These are phyloP conservation scores for Phaonia tiefii DNA, from an alignment of 2,888 invertebrate species.

Conservation along the genomic window DNA sequence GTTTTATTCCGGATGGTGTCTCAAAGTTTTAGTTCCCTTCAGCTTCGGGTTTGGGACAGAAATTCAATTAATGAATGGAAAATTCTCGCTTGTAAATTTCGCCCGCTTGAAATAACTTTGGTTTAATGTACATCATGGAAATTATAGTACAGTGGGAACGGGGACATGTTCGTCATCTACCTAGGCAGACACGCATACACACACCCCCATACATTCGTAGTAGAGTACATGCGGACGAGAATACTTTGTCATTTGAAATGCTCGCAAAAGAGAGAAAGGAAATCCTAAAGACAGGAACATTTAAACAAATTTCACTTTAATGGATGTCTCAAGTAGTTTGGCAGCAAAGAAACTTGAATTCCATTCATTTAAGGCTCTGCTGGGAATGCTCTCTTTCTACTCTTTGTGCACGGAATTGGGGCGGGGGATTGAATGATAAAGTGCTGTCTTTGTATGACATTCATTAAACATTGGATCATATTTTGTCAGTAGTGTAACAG, in stretches of 20 bases:
- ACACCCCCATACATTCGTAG: no score
- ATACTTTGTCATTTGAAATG: constrained; percentile 3
- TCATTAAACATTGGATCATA: no score
- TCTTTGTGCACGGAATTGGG: no score
- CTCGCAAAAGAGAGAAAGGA: constrained; percentile 4
- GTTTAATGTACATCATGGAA: neutral
- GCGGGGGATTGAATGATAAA: no score
- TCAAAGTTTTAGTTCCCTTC: constrained; percentile 4
- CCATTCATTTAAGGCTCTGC: neutral
- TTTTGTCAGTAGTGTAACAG: no score
- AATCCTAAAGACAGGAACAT: constrained; percentile 44
- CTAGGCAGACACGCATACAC: no score
- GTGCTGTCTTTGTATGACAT: no score
- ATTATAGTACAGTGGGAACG: neutral
- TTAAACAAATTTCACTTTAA: constrained; percentile 63
- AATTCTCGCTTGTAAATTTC: constrained; percentile 37
- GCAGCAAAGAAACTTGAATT: neutral
- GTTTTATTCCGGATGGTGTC: constrained; percentile 59
- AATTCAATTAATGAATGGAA: constrained; percentile 60
- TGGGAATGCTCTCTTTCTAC: neutral
- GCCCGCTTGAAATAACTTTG: constrained; percentile 25
- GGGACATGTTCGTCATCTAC: no score
- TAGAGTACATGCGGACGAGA: neutral
- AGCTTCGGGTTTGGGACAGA: neutral
- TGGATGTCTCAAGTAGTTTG: constrained; percentile 40